Conservation (phyloP, 2,888 invertebrate species). For the Pyrrhosoma nymphula region DNA sequence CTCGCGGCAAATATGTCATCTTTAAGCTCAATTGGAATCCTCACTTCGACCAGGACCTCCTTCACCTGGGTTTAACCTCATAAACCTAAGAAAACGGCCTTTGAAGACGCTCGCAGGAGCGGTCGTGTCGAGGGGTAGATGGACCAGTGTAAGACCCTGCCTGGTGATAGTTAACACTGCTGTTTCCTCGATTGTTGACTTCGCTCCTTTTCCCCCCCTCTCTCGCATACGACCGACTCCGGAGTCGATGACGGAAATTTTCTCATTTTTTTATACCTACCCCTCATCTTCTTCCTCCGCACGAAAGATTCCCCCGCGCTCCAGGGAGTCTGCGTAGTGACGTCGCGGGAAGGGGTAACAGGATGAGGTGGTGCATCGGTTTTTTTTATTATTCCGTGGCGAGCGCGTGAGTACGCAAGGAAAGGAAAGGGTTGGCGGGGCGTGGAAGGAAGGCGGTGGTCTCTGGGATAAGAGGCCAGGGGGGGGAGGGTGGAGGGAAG, state of each 20-base stretch:
- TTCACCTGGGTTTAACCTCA: too few species aligned
- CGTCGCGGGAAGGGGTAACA: background rate
- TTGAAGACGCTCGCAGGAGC: background rate
- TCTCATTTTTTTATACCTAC: background rate
- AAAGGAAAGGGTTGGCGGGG: background rate
- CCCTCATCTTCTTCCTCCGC: background rate
- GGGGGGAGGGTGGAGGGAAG: background rate
- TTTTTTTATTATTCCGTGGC: background rate
- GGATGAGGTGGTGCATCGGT: background rate
- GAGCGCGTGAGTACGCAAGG: background rate
- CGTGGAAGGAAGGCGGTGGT: background rate
- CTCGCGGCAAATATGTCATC: too few species aligned
- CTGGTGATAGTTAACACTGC: background rate
- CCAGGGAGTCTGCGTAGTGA: constrained; percentile 25
- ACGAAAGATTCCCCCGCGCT: background rate
- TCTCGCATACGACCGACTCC: background rate
- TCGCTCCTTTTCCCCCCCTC: background rate
- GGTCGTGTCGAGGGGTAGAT: background rate
- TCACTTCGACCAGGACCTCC: too few species aligned
- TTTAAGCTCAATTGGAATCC: too few species aligned
- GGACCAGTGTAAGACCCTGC: background rate
- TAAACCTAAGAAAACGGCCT: background rate
- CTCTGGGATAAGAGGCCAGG: background rate
- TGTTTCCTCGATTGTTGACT: background rate
- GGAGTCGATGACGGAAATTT: constrained; percentile 1